Evolutionary conservation across 2,888 invertebrate species (phyloP), one percentile per base, ranked within the genome.

Genomic region (Xestoiulus laeticollis): DNA sequence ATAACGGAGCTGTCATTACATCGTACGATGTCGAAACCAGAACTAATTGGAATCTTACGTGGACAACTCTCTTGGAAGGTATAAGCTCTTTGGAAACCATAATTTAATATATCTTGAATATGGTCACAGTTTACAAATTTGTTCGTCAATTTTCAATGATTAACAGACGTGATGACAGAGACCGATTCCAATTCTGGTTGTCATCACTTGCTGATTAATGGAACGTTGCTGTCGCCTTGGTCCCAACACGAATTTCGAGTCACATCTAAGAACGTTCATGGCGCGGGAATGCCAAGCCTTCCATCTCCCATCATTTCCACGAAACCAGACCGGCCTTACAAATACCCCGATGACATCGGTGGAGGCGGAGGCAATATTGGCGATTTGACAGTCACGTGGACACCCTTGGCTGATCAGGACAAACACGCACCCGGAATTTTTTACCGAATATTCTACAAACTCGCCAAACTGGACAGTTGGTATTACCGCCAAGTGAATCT

Each of bases 361-460:
- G 98, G 99, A 0, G 99, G 99, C 3, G 98, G 98, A 83, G 98
- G 98, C 14, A 98, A 98, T 92, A 97, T 97, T 89, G 98, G 98
- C 0, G 98, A 98, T 91, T 94, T 99, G 4, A 96, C 96, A 0
- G 97, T 99, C 87, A 96, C 95, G 0, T 99, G 98, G 98, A 94
- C 92, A 90, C 95, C 96, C 0, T 91, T 98, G 48, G 93, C 94
- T 89, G 92, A 94, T 0, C 94, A 96, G 89, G 94, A 97, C 90
- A 97, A 98, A 92, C 97, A 98, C 91, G 98, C 96, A 0, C 96
- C 96, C 33, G 96, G 96, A 68, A 95, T 98, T 89, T 95, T 96
- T 91, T 99, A 99, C 92, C 96, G 96, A 91, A 94, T 98, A 89
- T 98, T 95, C 91, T 98, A 96, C 96, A 95, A 96, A 89, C 94